Evolutionary conservation across 2,888 invertebrate genomes (phyloP).

Genomic region (Plusia festucae): DNA sequence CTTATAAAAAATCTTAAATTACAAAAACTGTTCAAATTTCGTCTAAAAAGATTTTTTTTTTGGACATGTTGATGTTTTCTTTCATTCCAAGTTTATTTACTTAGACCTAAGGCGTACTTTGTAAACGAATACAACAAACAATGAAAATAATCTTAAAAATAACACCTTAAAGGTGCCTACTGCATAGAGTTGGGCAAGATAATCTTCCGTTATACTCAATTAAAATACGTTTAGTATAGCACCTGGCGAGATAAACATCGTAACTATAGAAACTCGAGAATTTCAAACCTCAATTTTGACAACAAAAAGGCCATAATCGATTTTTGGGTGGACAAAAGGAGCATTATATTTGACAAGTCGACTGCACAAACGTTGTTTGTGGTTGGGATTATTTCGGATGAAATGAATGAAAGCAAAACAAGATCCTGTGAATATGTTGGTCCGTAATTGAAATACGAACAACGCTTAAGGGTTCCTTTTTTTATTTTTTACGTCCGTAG

Average conservation of each 20-base stretch:
- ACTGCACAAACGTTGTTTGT: conserved; percentile 87
- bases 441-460: conserved; percentile 86
- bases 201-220: conserved; percentile 77
- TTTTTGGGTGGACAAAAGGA: conserved; percentile 84
- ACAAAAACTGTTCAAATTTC: neutral
- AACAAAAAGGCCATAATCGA: conserved; percentile 89
- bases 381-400: conserved; percentile 89
- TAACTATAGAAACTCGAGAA: conserved; percentile 87
- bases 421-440: conserved; percentile 83
- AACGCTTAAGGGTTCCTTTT: conserved; percentile 76
- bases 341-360: conserved; percentile 88
- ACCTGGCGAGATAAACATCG: conserved; percentile 88
- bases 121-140: neutral
- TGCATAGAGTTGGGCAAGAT: conserved; percentile 46
- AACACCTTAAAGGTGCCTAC: conserved; percentile 43
- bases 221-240: conserved; percentile 85
- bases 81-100: conserved; percentile 42
- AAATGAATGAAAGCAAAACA: conserved; percentile 89
- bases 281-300: conserved; percentile 88
- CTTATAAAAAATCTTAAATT: neutral
- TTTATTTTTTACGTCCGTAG: conserved; percentile 67
- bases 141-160: conserved; percentile 40
- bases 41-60: neutral
- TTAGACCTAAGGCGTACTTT: conserved; percentile 19
- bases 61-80: neutral